Evolutionary conservation across 2,888 invertebrate species (phyloP), one percentile per base, ranked within the genome.

Genomic region (Drosophila infuscata): DNA sequence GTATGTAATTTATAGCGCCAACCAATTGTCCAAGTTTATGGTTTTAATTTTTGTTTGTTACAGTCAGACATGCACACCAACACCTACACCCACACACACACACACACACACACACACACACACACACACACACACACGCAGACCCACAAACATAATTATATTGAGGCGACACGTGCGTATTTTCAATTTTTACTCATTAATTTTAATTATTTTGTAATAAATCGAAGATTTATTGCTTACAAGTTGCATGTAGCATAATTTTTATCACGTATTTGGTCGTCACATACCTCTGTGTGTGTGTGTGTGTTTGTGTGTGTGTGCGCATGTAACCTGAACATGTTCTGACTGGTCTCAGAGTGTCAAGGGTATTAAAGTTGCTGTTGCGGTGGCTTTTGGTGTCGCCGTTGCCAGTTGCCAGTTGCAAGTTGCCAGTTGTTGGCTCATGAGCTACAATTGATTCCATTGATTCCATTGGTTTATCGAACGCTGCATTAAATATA

Each of bases 131-230:
- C 32, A 56, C 53, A 49, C 51, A 59, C 62, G 54, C 49, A 66
- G 6, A 43, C 11, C 25, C 29, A 46, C 11, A n/a, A 25, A 52
- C 33, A 38, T 48, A 62, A 60, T 65, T 71, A 54, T 79, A 30
- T 52, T 51, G 36, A 46, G 25, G 54, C 79, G 88, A 69, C 76
- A 88, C 84, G 89, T 87, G 84, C 79, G 76, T 74, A 82, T 87
- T 87, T 89, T 89, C 84, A 87, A 89, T 87, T 84, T 81, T 84
- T 77, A 76, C 90, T 90, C 90, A 89, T 87, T 87, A 90, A 87
- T 87, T 87, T 87, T 90, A 87, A 87, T 87, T 87, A 90, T 87
- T 87, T 89, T 89, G 89, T 76, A 87, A 87, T 87, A 90, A 87
- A 87, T 90, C 80, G 80, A 87, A 87, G 90, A 87, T 87, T 87